phyloP scores from a whole-genome alignment of 2,113 vertebrate species.

The Lota lota region DNA sequence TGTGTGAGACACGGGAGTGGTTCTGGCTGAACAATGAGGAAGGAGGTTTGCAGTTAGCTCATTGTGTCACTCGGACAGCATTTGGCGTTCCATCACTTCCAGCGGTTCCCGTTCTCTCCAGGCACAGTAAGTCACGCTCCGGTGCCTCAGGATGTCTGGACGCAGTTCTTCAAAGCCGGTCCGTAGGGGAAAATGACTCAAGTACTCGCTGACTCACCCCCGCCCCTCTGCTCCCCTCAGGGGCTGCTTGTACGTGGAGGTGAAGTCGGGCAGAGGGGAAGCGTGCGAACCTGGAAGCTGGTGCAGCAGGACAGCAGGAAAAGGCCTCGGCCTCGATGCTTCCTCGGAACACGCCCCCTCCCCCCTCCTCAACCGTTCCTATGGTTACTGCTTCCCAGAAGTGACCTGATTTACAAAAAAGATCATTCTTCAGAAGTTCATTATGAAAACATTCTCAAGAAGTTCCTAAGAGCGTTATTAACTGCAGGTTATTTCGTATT shows the following conservation, averaged over 20 bases:
- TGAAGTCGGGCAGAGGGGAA: conserved; percentile 53
- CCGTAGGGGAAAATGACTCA: conserved; percentile 33
- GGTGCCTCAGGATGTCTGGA: conserved; percentile 48
- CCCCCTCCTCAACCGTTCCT: background rate
- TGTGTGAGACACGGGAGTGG: too few relatives aligned
- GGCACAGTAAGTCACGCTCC: too few relatives aligned
- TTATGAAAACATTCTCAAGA: too few relatives aligned
- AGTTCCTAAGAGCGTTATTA: too few relatives aligned
- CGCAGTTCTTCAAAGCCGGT: conserved; percentile 37
- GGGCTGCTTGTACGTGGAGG: conserved; percentile 19
- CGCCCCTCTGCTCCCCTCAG: background rate
- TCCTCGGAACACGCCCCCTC: too few relatives aligned
- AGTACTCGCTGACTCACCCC: conserved; percentile 54
- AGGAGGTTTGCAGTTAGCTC: too few relatives aligned
- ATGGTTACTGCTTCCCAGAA: conserved; percentile 49
- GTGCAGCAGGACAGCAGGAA: background rate
- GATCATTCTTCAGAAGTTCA: too few relatives aligned
- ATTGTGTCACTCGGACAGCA: too few relatives aligned
- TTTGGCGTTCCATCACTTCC: background rate
- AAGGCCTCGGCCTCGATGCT: too few relatives aligned
- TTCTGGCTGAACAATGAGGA: too few relatives aligned
- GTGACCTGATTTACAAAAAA: conserved; percentile 54
- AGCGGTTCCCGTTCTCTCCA: background rate
- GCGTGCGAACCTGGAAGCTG: conserved; percentile 27
- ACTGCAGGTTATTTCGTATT: too few relatives aligned